A percentile compares a stretch with the other conserved stretches of the same genome.
These are phyloP conservation scores for Columba janthina DNA, from an alignment of 2,113 vertebrate genomes.

Conservation along the genomic window DNA sequence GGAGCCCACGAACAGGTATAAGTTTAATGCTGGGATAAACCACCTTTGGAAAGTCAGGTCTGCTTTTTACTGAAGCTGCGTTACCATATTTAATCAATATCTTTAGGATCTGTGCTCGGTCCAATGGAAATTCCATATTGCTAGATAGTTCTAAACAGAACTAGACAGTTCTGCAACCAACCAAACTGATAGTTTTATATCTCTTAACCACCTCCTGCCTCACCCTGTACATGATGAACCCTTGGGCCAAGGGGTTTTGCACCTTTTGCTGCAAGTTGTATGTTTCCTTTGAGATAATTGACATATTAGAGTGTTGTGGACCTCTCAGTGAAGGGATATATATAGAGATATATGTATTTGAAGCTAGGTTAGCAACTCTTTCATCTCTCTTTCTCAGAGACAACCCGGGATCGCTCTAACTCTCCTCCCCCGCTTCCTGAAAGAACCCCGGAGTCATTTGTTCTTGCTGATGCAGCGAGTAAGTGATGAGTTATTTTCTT, in stretches of 20 bases:
- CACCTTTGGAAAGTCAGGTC: neutral
- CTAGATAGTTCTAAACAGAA: neutral
- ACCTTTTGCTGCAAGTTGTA: neutral
- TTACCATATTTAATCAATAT: neutral
- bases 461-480: constrained; percentile 78
- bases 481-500: constrained; percentile 37
- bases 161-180: neutral
- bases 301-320: neutral
- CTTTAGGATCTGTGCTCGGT: neutral
- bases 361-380: neutral
- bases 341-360: neutral
- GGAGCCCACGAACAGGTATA: constrained; percentile 70
- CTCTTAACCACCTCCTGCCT: neutral
- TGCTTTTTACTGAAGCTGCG: neutral
- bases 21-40: neutral
- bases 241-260: neutral
- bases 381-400: constrained; percentile 19
- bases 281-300: neutral
- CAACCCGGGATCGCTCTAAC: constrained; percentile 25
- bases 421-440: constrained; percentile 76
- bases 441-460: constrained; percentile 82
- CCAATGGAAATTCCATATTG: neutral
- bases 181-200: neutral
- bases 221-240: neutral
- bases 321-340: neutral